phyloP scores from a whole-genome alignment of 53 echinoderm and acorn worm species.

The Stichopus horrens region DNA sequence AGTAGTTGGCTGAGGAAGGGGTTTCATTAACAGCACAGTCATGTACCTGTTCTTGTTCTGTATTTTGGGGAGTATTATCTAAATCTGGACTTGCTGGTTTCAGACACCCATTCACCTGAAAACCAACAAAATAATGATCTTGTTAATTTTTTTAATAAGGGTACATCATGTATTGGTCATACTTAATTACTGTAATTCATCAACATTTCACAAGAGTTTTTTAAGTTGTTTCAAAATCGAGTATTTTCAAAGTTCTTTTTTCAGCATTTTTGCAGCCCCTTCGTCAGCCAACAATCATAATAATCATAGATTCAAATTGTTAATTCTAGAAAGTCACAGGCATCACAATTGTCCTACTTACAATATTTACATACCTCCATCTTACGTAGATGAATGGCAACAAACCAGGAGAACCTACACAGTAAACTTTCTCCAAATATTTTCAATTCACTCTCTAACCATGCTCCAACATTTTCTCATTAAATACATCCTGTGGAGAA shows the following conservation, averaged over 20 bases:
- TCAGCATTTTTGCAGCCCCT: background rate
- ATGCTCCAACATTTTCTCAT: background rate
- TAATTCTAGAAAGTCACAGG: background rate
- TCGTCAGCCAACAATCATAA: background rate
- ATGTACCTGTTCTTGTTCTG: slow-evolving; percentile 26
- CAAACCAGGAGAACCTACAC: background rate
- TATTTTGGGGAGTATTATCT: slow-evolving; percentile 22
- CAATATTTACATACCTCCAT: background rate
- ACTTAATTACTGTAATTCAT: too few relatives aligned
- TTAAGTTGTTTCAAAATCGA: too few relatives aligned
- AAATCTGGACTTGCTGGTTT: slow-evolving; percentile 30
- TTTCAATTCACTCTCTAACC: slow-evolving; percentile 29
- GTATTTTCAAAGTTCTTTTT: too few relatives aligned
- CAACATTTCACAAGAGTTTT: too few relatives aligned
- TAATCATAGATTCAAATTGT: too few relatives aligned
- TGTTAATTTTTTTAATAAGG: background rate
- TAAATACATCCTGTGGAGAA: slow-evolving; percentile 7
- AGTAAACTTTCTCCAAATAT: slow-evolving; percentile 23
- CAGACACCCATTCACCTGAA: slow-evolving; percentile 44
- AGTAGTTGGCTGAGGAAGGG: slow-evolving; percentile 30
- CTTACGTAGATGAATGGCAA: background rate
- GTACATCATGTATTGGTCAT: too few relatives aligned
- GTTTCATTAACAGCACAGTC: background rate
- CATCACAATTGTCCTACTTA: background rate
- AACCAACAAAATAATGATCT: slow-evolving; percentile 32